Conservation (phyloP, 2,113 vertebrate genomes). For the Empidonax traillii region DNA sequence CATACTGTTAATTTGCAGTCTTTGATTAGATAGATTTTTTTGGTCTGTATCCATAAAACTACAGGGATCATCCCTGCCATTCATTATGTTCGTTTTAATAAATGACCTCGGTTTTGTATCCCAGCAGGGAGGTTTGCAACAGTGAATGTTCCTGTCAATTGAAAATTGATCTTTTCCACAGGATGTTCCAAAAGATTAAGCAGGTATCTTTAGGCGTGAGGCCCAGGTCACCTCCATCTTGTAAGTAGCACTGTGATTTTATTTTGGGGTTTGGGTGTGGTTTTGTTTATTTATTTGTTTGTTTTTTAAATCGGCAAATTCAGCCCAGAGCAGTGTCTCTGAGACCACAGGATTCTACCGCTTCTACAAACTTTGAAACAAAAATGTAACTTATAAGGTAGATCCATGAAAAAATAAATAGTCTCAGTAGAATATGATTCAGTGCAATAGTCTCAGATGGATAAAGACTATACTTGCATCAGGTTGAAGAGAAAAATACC, state of each 20-base stretch:
- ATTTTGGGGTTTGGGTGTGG: not conserved
- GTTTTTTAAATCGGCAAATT: not conserved
- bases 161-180: constrained; percentile 44
- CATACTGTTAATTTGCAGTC: constrained; percentile 8
- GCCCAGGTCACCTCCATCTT: not conserved
- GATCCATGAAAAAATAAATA: not conserved
- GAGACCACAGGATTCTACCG: not conserved
- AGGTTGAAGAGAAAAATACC: not conserved
- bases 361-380: not conserved
- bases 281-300: too few species aligned
- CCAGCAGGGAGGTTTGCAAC: constrained; percentile 8
- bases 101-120: constrained; percentile 20
- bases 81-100: constrained; percentile 7
- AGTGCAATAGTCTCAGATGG: not conserved
- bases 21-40: constrained; percentile 31
- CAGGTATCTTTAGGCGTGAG: constrained; percentile 8
- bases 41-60: not conserved
- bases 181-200: constrained; percentile 31
- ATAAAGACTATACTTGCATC: not conserved
- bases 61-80: not conserved
- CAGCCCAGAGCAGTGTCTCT: not conserved
- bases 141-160: constrained; percentile 19
- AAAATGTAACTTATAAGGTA: not conserved
- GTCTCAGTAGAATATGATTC: not conserved
- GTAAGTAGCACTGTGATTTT: not conserved